A percentile compares a stretch with the other conserved stretches of the same genome.
These are phyloP conservation scores for Oscarella lobularis DNA, from an alignment of 37 sponge, comb jelly and placozoan species.

Conservation along the genomic window DNA sequence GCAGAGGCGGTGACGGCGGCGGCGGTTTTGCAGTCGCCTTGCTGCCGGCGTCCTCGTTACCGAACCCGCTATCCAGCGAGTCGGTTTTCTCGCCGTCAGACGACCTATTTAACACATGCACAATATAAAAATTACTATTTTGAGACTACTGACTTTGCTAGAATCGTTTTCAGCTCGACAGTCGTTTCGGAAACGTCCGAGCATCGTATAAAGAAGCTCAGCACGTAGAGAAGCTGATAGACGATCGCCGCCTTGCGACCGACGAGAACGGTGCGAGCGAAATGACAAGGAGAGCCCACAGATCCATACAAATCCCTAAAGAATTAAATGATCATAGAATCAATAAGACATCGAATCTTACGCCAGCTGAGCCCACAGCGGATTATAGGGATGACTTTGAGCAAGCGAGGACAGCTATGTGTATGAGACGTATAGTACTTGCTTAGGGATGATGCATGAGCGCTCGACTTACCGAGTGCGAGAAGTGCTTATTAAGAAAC, in stretches of 20 bases:
- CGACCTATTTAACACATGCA: too few species aligned
- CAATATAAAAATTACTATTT: too few species aligned
- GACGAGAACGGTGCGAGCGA: not conserved
- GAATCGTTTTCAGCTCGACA: too few species aligned
- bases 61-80: not conserved
- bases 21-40: too few species aligned
- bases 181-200: not conserved
- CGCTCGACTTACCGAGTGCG: not conserved
- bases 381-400: conserved; percentile 1
- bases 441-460: too few species aligned
- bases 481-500: not conserved
- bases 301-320: not conserved
- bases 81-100: too few species aligned
- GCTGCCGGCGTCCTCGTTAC: too few species aligned
- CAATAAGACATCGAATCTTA: not conserved
- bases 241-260: not conserved
- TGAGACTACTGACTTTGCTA: too few species aligned
- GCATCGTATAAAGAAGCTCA: not conserved
- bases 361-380: not conserved
- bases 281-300: not conserved
- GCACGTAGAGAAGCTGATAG: not conserved
- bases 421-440: too few species aligned
- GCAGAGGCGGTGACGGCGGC: too few species aligned
- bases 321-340: not conserved
- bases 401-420: not conserved